These are phyloP conservation scores for Automeris io DNA, from an alignment of 2,888 invertebrate genomes.

Conservation along the genomic window DNA sequence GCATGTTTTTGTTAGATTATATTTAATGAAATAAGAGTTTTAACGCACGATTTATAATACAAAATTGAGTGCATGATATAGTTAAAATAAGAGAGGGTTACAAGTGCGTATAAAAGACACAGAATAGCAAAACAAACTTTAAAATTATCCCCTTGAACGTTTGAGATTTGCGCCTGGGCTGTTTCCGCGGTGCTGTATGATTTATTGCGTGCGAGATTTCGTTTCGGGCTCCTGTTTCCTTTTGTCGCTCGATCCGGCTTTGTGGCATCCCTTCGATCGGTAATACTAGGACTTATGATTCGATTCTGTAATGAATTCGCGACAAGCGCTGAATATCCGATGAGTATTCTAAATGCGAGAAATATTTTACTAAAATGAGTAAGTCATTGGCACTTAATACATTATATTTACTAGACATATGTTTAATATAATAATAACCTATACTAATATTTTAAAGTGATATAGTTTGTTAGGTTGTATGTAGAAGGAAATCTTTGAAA, in stretches of 20 bases:
- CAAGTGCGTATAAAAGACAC: not conserved
- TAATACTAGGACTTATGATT: slow-evolving; percentile 44
- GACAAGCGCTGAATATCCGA: slow-evolving; percentile 19
- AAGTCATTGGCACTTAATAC: too few species aligned
- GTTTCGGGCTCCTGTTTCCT: slow-evolving; percentile 41
- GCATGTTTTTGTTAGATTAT: too few species aligned
- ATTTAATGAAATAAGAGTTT: too few species aligned
- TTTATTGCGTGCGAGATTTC: slow-evolving; percentile 55
- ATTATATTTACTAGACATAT: too few species aligned
- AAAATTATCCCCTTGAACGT: slow-evolving; percentile 46
- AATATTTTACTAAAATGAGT: not conserved
- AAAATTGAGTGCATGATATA: too few species aligned
- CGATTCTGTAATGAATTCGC: slow-evolving; percentile 35
- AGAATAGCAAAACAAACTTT: slow-evolving; percentile 30
- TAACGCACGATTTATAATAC: too few species aligned
- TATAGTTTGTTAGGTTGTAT: too few species aligned
- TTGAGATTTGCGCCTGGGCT: slow-evolving; percentile 39
- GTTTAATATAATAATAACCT: too few species aligned
- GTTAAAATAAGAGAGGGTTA: not conserved
- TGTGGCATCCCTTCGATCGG: slow-evolving; percentile 40
- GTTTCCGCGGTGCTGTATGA: slow-evolving; percentile 48
- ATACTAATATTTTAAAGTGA: too few species aligned
- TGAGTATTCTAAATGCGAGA: not conserved
- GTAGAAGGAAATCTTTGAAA: too few species aligned
- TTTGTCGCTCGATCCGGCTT: slow-evolving; percentile 38